These are phyloP conservation scores for Meandrina meandrites DNA, from an alignment of 92 coral and sea anemone genomes.

Conservation along the genomic window DNA sequence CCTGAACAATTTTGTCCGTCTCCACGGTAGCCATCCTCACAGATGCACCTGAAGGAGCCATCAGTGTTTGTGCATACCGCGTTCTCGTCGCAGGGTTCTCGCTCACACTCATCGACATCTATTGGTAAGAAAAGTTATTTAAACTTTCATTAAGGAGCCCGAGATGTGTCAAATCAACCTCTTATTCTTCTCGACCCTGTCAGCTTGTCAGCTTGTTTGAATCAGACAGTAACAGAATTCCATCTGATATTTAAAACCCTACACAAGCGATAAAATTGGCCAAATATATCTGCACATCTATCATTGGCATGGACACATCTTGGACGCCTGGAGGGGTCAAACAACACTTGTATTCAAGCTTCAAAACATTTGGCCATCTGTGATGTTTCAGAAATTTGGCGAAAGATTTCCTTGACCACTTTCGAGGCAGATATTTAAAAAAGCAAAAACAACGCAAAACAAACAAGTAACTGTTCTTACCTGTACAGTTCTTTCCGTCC, in stretches of 20 bases:
- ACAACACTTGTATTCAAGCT: no score
- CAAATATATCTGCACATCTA: not conserved
- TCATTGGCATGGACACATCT: not conserved
- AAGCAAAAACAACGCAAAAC: not conserved
- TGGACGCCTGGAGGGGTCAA: no score
- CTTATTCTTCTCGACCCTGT: not conserved
- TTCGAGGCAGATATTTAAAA: not conserved
- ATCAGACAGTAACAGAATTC: not conserved
- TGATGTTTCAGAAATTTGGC: not conserved
- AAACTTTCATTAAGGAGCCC: not conserved
- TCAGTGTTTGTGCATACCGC: conserved; percentile 9
- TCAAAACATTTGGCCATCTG: not conserved
- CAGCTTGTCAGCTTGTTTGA: not conserved
- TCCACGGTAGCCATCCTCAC: conserved; percentile 18
- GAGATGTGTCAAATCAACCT: not conserved
- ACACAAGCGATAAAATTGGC: not conserved
- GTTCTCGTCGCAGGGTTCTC: conserved; percentile 8
- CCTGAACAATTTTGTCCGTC: conserved; percentile 17
- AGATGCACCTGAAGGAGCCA: conserved; percentile 16
- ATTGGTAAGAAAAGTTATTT: not conserved
- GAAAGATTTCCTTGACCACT: not conserved
- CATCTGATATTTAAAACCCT: not conserved
- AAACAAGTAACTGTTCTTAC: conserved; percentile 14
- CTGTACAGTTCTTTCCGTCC: conserved; percentile 61
- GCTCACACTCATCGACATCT: conserved; percentile 17